Percentiles rank a stretch among this genome's conserved stretches.
These are phyloP conservation scores for Labeo rohita DNA, from an alignment of 2,113 vertebrate species.

Conservation along the genomic window DNA sequence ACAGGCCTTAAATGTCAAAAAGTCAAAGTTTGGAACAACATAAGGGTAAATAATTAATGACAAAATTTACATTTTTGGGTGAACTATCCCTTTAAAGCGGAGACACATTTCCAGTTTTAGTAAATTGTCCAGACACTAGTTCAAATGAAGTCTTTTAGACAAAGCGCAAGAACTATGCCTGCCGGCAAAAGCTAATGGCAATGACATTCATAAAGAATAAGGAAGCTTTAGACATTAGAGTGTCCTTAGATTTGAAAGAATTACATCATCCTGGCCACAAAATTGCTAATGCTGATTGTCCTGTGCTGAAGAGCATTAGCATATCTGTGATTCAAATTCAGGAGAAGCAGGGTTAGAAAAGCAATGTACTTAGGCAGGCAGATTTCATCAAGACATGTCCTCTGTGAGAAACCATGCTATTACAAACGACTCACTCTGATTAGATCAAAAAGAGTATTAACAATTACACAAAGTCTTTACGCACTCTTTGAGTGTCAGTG, in stretches of 20 bases:
- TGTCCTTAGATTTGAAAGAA: conserved; percentile 28
- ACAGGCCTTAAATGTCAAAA: no score
- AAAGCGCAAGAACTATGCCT: neutral
- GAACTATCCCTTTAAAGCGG: neutral
- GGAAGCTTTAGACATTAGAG: neutral
- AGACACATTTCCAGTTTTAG: neutral
- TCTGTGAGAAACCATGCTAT: neutral
- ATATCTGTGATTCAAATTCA: conserved; percentile 46
- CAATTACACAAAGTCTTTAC: neutral
- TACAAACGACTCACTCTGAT: neutral
- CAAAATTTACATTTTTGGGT: no score
- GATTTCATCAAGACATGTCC: neutral
- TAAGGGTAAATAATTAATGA: no score
- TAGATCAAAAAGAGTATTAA: conserved; percentile 19
- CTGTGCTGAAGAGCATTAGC: conserved; percentile 41
- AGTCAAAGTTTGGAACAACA: no score
- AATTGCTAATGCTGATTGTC: conserved; percentile 42
- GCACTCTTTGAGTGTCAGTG: neutral
- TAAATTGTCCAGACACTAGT: neutral
- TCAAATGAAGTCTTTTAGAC: neutral
- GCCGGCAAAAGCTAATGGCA: neutral
- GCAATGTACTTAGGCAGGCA: neutral
- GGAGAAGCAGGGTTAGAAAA: conserved; percentile 36
- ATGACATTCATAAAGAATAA: neutral
- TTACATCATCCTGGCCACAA: conserved; percentile 49